Evolutionary conservation across 2,113 vertebrate species (phyloP), one percentile per base, ranked within the genome.

Genomic region (Ursus arctos): DNA sequence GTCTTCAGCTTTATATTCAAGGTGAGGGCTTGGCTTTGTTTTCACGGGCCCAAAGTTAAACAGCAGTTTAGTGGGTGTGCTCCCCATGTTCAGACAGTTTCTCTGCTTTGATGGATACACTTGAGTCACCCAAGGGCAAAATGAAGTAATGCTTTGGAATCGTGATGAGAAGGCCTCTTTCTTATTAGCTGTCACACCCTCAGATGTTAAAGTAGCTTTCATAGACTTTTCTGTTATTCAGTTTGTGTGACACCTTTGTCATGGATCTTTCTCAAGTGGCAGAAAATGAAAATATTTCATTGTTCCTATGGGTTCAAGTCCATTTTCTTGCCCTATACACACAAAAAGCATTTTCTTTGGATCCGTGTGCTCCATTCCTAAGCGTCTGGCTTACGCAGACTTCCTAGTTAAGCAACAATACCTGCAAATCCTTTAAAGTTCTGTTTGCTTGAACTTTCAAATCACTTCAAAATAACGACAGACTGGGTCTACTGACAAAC

Each of bases 391-490:
- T 98, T 96, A 94, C 87, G 80, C 84, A 72, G 92, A 95, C 53
- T 95, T 98, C 96, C 91, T 97, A 97, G 97, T 67, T 98, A 97
- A 98, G 87, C 95, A 91, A 87, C 97, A 98, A 98, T 96, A 98
- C 91, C 97, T 97, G 95, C 82, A 97, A 90, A 96, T 98, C 96
- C 94, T 92, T 97, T 93, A 97, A 98, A 97, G 95, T 90, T 97
- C 92, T 96, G 84, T 97, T 92, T 98, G 96, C 59, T 71, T 96
- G 91, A 98, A 97, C 94, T 98, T 98, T 98, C 86, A 69, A 97
- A 97, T 82, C 24, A 86, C 95, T 97, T 98, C 96, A 97, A 97
- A 98, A 96, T 98, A 98, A 97, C 76, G 91, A 77, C 67, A 95
- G 71, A n/a, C 83, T 97, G 96, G 74, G 87, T 98, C 98, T 97